Evolutionary conservation across 2,113 vertebrate genomes (phyloP).

Genomic region (Mirounga angustirostris): DNA sequence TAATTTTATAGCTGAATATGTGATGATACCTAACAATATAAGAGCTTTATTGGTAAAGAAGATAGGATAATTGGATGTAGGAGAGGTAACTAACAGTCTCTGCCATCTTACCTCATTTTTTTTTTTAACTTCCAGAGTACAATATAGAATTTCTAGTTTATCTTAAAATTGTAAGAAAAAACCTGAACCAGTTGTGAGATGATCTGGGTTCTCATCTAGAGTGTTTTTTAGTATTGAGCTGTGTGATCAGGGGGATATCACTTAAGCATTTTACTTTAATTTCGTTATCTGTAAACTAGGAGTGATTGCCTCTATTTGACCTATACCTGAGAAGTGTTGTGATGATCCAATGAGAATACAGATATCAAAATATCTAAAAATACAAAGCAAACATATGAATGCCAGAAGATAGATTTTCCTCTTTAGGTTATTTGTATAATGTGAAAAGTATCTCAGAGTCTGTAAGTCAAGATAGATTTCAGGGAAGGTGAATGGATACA

Average conservation of each 20-base stretch:
- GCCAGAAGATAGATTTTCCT: not conserved
- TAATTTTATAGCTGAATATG: not conserved
- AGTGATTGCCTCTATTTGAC: not conserved
- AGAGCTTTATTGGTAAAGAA: not conserved
- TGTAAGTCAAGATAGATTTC: not conserved
- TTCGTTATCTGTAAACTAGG: not conserved
- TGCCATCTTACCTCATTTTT: not conserved
- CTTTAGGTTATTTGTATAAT: not conserved
- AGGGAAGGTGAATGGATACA: not conserved
- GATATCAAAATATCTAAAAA: not conserved
- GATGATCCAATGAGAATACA: conserved; percentile 3
- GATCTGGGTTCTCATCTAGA: not conserved
- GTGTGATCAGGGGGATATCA: not conserved
- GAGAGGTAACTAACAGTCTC: not conserved
- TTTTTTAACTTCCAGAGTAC: not conserved
- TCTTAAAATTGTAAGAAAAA: not conserved
- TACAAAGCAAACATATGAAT: not conserved
- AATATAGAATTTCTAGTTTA: not conserved
- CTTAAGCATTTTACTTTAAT: not conserved
- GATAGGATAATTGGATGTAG: not conserved
- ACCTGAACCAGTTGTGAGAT: not conserved
- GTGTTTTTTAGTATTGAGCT: not conserved
- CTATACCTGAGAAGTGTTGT: not conserved
- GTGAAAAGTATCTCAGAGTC: not conserved
- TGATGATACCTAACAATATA: not conserved